Evolutionary conservation across 2,888 invertebrate genomes (phyloP), one percentile per base, ranked within the genome.

Genomic region (Azorinus chamasolen): DNA sequence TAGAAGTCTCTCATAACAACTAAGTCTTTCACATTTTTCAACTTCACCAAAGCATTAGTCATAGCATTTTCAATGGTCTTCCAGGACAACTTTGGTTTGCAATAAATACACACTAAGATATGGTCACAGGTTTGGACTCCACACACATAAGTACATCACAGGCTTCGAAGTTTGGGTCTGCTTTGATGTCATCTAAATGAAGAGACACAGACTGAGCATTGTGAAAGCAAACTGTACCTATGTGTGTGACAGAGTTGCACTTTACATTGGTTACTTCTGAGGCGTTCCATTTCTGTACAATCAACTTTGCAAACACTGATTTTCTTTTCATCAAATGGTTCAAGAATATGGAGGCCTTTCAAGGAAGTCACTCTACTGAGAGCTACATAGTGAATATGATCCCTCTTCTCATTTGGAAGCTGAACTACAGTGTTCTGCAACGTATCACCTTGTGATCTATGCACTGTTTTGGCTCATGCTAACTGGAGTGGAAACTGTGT

Each of bases 131-230:
- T 45, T 46, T 59, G 2, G 59, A 45, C 27, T 45, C 45, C 8
- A 57, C 57, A 57, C 37, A 57, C 39, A 41, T 32, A 6, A 6
- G 8, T 10, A 54, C n/a, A 12, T 10, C 6, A 32, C 32, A 27
- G 12, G 27, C 54, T 20, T 14, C 12, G 54, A 20, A 32, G 22
- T 57, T 57, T 39, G 27, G 14, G 27, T 41, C 41, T 2, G 18
- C 10, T 12, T 6, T 24, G 10, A 41, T 57, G 41, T 57, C 41
- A 41, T 39, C 12, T 4, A 20, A 4, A 41, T 57, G 57, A 4
- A n/a, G 43, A 4, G 18, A 41, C 16, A 39, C 18, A 20, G 41
- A 41, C 41, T 57, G 57, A 41, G 41, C 18, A 41, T 57, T 57
- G 2, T 57, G 57, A 20, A 57, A 57, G 20, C 16, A 20, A 10